phyloP scores from a whole-genome alignment of 2,113 vertebrate species.

The Gallinago media region DNA sequence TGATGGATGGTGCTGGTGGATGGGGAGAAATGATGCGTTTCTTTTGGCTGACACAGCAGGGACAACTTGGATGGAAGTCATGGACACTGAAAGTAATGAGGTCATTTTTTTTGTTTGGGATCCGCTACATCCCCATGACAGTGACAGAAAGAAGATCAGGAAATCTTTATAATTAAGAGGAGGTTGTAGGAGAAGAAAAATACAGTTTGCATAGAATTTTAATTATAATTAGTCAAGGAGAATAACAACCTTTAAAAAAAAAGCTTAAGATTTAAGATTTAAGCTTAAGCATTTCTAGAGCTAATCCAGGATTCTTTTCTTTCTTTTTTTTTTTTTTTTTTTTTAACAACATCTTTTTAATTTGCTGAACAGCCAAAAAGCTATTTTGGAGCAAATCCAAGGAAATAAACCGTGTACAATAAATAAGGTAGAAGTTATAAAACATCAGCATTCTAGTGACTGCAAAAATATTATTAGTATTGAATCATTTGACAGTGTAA shows the following conservation, averaged over 20 bases:
- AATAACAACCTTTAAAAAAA: not conserved
- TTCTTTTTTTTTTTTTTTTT: not conserved
- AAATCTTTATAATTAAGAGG: not conserved
- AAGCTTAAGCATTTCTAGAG: not conserved
- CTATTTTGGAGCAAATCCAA: not conserved
- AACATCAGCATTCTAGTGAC: not conserved
- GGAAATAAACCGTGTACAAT: not conserved
- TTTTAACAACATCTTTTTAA: not conserved
- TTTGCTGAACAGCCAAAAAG: conserved; percentile 1
- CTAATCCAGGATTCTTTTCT: not conserved
- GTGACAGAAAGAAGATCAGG: not conserved
- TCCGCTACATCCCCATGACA: rapidly evolving
- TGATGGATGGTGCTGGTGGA: not conserved
- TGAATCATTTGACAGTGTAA: not conserved
- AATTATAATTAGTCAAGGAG: not conserved
- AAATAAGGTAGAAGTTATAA: not conserved
- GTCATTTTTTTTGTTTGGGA: not conserved
- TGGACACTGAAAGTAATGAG: not conserved
- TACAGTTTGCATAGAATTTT: not conserved
- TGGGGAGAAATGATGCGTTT: not conserved
- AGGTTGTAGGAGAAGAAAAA: not conserved
- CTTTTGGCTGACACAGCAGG: conserved; percentile 27
- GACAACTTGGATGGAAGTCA: not conserved
- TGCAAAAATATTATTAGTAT: not conserved
- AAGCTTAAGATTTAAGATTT: not conserved